phyloP scores from a whole-genome alignment of 1,140 invertebrate genomes.

The Tribolium madens region DNA sequence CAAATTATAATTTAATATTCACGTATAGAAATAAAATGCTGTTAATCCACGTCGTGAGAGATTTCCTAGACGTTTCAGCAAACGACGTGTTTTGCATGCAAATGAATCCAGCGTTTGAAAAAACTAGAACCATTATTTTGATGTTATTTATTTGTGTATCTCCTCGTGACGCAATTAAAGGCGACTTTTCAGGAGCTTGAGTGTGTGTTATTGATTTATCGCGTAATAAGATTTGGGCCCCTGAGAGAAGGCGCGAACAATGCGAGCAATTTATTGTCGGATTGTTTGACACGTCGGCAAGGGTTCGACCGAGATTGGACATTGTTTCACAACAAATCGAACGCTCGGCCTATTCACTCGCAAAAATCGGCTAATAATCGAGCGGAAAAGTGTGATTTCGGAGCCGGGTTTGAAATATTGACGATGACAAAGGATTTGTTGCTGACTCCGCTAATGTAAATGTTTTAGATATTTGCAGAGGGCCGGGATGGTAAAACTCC shows the following conservation, averaged over 20 bases:
- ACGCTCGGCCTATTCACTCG: too few species aligned
- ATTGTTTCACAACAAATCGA: constrained; percentile 52
- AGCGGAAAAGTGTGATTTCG: background rate
- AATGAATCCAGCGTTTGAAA: constrained; percentile 27
- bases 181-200: background rate
- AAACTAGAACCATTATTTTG: constrained; percentile 37
- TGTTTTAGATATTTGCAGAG: constrained; percentile 53
- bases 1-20: constrained; percentile 35
- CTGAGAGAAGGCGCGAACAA: constrained; percentile 48
- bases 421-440: constrained; percentile 36
- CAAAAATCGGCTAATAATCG: background rate
- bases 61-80: constrained; percentile 37
- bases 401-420: background rate
- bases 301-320: constrained; percentile 54
- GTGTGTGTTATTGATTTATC: constrained; percentile 29
- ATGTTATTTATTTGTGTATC: constrained; percentile 28
- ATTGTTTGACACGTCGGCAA: constrained; percentile 55
- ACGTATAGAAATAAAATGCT: constrained; percentile 20
- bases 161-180: constrained; percentile 6
- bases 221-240: constrained; percentile 27
- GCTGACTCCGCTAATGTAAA: constrained; percentile 51
- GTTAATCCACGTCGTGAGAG: constrained; percentile 26
- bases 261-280: constrained; percentile 56
- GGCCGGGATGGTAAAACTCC: constrained; percentile 40
- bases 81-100: constrained; percentile 38